Conservation (phyloP, 1,140 invertebrate genomes). For the Drepana arcuata region DNA sequence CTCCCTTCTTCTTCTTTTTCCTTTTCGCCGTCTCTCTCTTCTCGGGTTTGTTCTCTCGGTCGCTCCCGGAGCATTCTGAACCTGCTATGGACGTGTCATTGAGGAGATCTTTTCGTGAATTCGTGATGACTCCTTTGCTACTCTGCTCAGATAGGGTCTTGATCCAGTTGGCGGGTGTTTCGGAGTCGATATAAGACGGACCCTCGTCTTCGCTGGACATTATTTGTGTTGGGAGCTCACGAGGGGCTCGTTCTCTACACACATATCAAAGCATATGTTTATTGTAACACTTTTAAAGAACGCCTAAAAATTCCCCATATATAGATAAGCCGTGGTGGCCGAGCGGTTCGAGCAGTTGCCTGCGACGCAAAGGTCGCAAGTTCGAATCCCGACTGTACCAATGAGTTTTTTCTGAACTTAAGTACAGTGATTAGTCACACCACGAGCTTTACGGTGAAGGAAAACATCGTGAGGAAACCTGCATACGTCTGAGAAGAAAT, state of each 20-base stretch:
- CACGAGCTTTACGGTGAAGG: too few relatives aligned
- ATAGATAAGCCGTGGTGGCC: neutral
- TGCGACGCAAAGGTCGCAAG: too few relatives aligned
- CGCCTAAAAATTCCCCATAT: neutral
- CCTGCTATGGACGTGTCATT: conserved; percentile 29
- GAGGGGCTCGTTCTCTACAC: conserved; percentile 44
- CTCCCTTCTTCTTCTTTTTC: conserved; percentile 11
- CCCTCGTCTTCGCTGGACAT: conserved; percentile 67
- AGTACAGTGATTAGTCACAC: too few relatives aligned
- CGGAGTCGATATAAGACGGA: conserved; percentile 55
- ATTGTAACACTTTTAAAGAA: neutral
- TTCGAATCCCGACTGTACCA: too few relatives aligned
- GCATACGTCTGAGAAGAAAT: too few relatives aligned
- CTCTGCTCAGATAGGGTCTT: conserved; percentile 52
- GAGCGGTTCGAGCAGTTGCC: too few relatives aligned
- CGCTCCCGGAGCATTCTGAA: conserved; percentile 28
- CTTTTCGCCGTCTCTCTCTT: conserved; percentile 11
- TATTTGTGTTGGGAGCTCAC: conserved; percentile 46
- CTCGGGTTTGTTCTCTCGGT: conserved; percentile 8
- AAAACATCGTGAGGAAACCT: too few relatives aligned
- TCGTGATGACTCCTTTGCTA: conserved; percentile 39
- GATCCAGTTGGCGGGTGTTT: conserved; percentile 53
- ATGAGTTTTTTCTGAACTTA: too few relatives aligned
- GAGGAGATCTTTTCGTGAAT: conserved; percentile 51
- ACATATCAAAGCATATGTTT: too few relatives aligned